Percentiles rank a stretch among this genome's conserved stretches.
These are phyloP conservation scores for Amphimallon solstitiale DNA, from an alignment of 2,888 invertebrate species.

Conservation along the genomic window DNA sequence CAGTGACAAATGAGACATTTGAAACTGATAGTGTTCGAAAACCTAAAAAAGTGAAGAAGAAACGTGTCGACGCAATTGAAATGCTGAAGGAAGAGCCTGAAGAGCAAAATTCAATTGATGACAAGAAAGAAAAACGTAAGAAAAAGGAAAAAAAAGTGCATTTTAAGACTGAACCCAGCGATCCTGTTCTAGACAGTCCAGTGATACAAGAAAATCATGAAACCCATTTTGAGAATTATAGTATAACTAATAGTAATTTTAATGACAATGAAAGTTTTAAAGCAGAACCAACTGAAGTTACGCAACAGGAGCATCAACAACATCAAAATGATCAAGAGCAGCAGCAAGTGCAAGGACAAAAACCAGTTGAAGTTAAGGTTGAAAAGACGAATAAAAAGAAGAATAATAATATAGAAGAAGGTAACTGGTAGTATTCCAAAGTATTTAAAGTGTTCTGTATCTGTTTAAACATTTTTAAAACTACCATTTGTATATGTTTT, in stretches of 20 bases:
- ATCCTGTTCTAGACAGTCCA: not conserved
- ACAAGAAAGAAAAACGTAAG: slow-evolving; percentile 13
- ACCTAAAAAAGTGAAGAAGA: slow-evolving; percentile 29
- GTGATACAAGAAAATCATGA: not conserved
- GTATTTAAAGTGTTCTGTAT: no score
- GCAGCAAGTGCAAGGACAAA: not conserved
- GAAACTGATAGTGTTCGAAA: slow-evolving; percentile 2
- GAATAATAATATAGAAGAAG: slow-evolving; percentile 36
- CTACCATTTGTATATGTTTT: no score
- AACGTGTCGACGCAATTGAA: not conserved
- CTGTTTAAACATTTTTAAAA: no score
- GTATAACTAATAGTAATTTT: no score
- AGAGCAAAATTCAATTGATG: not conserved
- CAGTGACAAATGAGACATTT: slow-evolving; percentile 1
- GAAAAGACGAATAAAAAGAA: slow-evolving; percentile 31
- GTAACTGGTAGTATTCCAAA: not conserved
- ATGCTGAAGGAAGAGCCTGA: not conserved
- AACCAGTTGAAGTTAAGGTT: slow-evolving; percentile 1
- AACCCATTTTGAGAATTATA: no score
- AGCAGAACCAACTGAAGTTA: no score
- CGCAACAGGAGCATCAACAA: not conserved
- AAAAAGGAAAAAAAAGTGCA: slow-evolving; percentile 21
- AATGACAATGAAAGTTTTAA: no score
- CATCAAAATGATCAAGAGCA: not conserved
- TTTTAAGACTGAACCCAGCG: slow-evolving; percentile 1